Evolutionary conservation across 2,797 vertebrate species (phyloP), one percentile per base, ranked within the genome.

Genomic region (Tenualosa ilisha): DNA sequence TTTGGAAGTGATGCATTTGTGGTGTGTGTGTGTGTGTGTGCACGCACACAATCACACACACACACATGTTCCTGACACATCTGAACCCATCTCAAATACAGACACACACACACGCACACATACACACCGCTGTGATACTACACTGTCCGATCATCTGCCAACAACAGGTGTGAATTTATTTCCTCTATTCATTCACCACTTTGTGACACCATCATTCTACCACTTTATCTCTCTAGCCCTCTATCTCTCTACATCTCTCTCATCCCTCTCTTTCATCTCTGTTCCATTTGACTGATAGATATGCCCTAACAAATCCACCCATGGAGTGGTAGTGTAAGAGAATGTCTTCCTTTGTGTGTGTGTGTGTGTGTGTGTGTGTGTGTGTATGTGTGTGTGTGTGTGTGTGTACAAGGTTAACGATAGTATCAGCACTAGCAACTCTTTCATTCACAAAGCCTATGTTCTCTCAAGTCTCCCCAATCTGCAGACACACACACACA

Each of bases 241-340:
- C 85, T 68, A 85, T 85, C 84, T 85, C 72, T 54, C 37, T 59
- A 85, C 81, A 79, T 85, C 59, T 81, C 82, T 87, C 49, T 53
- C 24, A 65, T 65, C 49, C 61, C 43, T 20, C 11, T 65, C 54
- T 82, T n/a, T 85, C 84, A 68, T 59, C 17, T 59, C 56, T 22
- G 56, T 20, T 59, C 22, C 56, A 59, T n/a, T 6, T 59, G 20
- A 59, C 56, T 59, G 56, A 59, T 59, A 59, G 20, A 59, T 59
- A 59, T 20, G 56, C 56, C 56, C 56, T 31, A 6, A 53, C 13
- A 53, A 53, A 53, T 53, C 46, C 46, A 4, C 46, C 51, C 8
- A 15, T 54, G 11, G 51, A 13, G 51, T 13, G 51, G 11, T 54
- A 13, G 51, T 54, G 51, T 54, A 13, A 13, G 51, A 12, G 12